Evolutionary conservation across 2,797 vertebrate species (phyloP).

Genomic region (Emydoidea blandingii): DNA sequence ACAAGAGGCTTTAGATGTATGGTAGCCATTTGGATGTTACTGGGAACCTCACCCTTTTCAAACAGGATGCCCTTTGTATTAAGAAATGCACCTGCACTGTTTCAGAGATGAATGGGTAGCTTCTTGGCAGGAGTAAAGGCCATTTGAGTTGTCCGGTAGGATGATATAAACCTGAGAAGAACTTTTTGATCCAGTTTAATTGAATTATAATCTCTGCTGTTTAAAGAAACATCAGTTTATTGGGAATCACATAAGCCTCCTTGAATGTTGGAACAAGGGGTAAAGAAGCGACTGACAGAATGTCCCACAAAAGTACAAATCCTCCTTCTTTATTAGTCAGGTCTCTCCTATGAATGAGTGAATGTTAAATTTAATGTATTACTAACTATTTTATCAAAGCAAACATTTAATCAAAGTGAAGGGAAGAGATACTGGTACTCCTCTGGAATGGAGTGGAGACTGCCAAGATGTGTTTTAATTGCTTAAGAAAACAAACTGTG

Average conservation of each 20-base stretch:
- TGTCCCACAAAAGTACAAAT: conserved; percentile 25
- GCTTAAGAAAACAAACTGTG: conserved; percentile 74
- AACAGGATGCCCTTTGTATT: conserved; percentile 48
- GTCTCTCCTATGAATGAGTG: conserved; percentile 50
- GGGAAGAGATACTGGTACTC: conserved; percentile 63
- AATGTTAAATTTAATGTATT: conserved; percentile 37
- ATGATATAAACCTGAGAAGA: conserved; percentile 34
- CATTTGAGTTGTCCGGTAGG: conserved; percentile 49
- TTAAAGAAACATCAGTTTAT: conserved; percentile 24
- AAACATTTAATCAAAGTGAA: conserved; percentile 76
- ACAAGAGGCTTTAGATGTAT: neutral
- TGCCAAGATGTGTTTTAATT: conserved; percentile 77
- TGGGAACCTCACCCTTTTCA: conserved; percentile 9
- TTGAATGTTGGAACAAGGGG: neutral
- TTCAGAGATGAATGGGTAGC: conserved; percentile 41
- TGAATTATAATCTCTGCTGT: neutral
- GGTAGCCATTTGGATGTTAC: neutral
- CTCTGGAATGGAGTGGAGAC: conserved; percentile 66
- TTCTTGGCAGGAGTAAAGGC: conserved; percentile 26
- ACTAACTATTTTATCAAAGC: conserved; percentile 69
- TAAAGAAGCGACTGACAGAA: conserved; percentile 35
- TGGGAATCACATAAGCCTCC: neutral
- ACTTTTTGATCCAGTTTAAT: conserved; percentile 12
- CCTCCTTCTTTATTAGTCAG: conserved; percentile 53
- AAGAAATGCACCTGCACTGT: conserved; percentile 49